A percentile compares a stretch with the other conserved stretches of the same genome.
phyloP scores from a whole-genome alignment of 1,140 invertebrate genomes.

The Hyles euphorbiae region DNA sequence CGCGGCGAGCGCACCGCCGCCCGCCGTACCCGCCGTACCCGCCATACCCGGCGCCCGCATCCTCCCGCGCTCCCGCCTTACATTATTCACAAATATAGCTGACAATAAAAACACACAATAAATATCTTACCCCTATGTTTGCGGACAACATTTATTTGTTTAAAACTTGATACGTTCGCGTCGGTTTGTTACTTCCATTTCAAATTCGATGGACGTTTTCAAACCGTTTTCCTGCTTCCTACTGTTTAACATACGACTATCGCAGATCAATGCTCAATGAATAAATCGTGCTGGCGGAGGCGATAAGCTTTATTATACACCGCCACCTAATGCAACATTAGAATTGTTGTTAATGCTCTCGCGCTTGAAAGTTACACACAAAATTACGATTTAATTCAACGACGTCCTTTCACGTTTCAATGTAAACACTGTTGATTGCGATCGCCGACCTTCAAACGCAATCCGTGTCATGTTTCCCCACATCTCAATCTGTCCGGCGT shows the following conservation, averaged over 20 bases:
- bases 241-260: slow-evolving; percentile 11
- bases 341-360: not conserved
- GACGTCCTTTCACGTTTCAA: slow-evolving; percentile 26
- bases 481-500: slow-evolving; percentile 36
- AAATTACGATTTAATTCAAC: slow-evolving; percentile 13
- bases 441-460: slow-evolving; percentile 26
- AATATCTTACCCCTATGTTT: slow-evolving; percentile 6
- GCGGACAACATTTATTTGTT: not conserved
- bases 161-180: too few relatives aligned
- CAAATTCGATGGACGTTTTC: slow-evolving; percentile 12
- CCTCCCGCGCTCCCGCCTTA: slow-evolving; percentile 38
- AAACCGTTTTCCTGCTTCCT: slow-evolving; percentile 16
- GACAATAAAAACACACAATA: slow-evolving; percentile 22
- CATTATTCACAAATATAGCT: slow-evolving; percentile 33
- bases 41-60: slow-evolving; percentile 20
- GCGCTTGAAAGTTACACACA: too few relatives aligned
- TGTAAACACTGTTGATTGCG: slow-evolving; percentile 20
- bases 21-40: too few relatives aligned
- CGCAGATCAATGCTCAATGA: slow-evolving; percentile 2
- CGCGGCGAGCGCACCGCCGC: not conserved
- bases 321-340: not conserved
- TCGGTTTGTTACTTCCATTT: slow-evolving; percentile 3
- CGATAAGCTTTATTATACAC: too few relatives aligned
- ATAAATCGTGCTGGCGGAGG: too few relatives aligned
- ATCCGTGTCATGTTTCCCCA: slow-evolving; percentile 32